phyloP scores from a whole-genome alignment of 2,113 vertebrate species.

The Phodopus roborovskii region DNA sequence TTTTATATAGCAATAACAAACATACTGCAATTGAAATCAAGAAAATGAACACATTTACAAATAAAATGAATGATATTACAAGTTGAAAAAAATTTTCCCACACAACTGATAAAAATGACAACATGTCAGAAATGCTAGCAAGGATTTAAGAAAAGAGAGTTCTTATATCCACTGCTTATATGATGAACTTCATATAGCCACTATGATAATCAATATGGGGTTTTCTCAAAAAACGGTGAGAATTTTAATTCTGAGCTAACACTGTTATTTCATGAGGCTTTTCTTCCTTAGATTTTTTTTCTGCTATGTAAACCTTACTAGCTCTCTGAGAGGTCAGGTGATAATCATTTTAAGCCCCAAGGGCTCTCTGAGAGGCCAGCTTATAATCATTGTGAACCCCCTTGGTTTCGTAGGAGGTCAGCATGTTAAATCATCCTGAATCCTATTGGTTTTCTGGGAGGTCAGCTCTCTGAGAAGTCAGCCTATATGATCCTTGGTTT shows the following conservation, averaged over 20 bases:
- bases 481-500: not conserved
- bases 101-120: not conserved
- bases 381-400: no score
- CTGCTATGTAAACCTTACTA: not conserved
- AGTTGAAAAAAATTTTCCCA: not conserved
- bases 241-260: not conserved
- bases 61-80: not conserved
- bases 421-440: no score
- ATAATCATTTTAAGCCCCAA: not conserved
- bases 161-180: not conserved
- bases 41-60: not conserved
- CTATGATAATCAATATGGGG: not conserved
- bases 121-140: not conserved
- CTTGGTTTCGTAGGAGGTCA: no score
- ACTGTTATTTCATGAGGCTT: not conserved
- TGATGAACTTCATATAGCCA: not conserved
- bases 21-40: not conserved
- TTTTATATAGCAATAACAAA: not conserved
- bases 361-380: no score
- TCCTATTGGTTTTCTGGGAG: not conserved
- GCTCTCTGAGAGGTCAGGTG: not conserved
- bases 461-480: not conserved
- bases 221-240: not conserved
- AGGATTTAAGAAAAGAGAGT: not conserved
- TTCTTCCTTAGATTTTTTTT: not conserved